Evolutionary conservation across 2,888 invertebrate genomes (phyloP).

Genomic region (Spicauda simplicius): DNA sequence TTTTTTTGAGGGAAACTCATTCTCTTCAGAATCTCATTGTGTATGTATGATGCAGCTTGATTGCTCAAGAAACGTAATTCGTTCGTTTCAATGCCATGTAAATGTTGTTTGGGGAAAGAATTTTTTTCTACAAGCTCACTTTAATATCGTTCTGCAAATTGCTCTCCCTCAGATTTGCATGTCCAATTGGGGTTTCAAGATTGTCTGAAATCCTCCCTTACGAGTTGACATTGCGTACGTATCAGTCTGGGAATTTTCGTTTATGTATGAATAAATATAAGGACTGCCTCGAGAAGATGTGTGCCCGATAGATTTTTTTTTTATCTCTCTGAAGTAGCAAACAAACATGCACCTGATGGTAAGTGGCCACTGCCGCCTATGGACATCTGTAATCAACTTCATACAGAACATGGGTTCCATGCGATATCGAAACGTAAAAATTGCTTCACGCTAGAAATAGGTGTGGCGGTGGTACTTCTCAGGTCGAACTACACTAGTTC

Average conservation of each 20-base stretch:
- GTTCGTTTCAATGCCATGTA: conserved; percentile 41
- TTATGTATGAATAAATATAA: neutral
- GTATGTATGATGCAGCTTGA: conserved; percentile 56
- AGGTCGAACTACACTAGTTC: too few relatives aligned
- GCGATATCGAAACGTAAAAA: too few relatives aligned
- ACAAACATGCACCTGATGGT: too few relatives aligned
- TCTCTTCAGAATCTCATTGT: conserved; percentile 53
- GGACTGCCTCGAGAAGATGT: neutral
- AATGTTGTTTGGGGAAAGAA: conserved; percentile 32
- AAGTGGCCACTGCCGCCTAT: too few relatives aligned
- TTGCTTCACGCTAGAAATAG: too few relatives aligned
- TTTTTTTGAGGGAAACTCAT: conserved; percentile 58
- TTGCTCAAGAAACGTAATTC: conserved; percentile 49
- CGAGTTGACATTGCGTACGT: neutral
- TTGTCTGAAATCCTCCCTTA: neutral
- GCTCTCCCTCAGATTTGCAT: conserved; percentile 20
- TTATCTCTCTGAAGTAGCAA: too few relatives aligned
- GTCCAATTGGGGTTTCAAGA: conserved; percentile 18
- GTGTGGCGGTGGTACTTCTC: too few relatives aligned
- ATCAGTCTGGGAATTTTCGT: neutral
- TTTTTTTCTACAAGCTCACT: conserved; percentile 14
- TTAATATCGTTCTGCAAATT: conserved; percentile 30
- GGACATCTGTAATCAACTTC: too few relatives aligned
- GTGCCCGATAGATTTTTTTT: neutral
- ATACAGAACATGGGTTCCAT: too few relatives aligned